Base-by-base conservation (phyloP, 1,140 invertebrate genomes). In the Drosophila dunni region DNA sequence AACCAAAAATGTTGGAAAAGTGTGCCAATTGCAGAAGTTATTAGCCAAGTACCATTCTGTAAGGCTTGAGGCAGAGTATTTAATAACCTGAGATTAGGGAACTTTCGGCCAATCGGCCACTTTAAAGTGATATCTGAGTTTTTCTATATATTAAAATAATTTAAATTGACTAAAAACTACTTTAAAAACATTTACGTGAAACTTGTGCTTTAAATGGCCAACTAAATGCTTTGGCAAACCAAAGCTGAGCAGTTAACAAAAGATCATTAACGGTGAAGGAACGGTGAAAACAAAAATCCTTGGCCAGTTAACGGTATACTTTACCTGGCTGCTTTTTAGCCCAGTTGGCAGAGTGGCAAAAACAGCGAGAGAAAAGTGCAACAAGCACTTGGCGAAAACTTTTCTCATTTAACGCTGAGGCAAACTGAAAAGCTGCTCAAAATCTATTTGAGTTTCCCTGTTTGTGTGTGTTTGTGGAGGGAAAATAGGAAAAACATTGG, bases 391-490 rank as follows among this genome's bases (percentile, higher is more conserved):
- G 54, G 38, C 24, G 38, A 89, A 89, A 88, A 88, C 79, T 88
- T 88, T 88, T 88, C 83, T 88, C 83, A 88, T 88, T 88, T 88
- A 89, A 88, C 70, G 84, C 67, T 69, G 73, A 77, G 69, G 81
- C 83, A 88, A 86, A 88, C 83, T 88, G 66, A 88, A 86, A 88
- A 89, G 84, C 83, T 86, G 83, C 83, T 86, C 84, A 89, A 83
- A 89, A 89, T 83, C 80, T 89, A 88, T 89, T 89, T 88, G 79
- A 85, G 68, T 85, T 66, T 38, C 7, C 24, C 34, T 69, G 38
- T 38, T 48, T 20, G 17, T 20, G 17, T 20, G 17, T 20, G 17
- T 20, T 20, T 29, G 33, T 38, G 29, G 24, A 29, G 46, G 24
- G 45, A 58, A 45, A 57, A 71, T 64, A 75, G 54, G 42, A 78